Conservation (phyloP, 2,888 invertebrate genomes). For the Metopia argyrocephala region DNA sequence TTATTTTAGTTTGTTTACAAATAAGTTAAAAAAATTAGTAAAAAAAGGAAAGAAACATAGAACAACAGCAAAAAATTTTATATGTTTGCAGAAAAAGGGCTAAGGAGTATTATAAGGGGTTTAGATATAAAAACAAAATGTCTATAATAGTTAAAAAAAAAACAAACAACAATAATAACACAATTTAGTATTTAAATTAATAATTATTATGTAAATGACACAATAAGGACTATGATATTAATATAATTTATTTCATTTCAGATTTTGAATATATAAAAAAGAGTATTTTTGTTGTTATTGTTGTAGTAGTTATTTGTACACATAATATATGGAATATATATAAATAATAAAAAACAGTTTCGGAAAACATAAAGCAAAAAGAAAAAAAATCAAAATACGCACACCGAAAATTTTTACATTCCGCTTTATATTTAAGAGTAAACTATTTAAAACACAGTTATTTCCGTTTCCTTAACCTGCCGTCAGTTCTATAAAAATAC, state of each 20-base stretch:
- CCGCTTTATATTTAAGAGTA: too few relatives aligned
- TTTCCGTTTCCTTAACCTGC: too few relatives aligned
- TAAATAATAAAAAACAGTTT: background rate
- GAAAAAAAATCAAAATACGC: too few relatives aligned
- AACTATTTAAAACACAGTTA: too few relatives aligned
- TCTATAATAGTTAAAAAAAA: background rate
- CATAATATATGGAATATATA: background rate
- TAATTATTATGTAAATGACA: slow-evolving; percentile 47
- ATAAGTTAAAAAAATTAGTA: background rate
- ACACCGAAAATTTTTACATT: too few relatives aligned
- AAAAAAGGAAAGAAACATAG: background rate
- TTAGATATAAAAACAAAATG: background rate
- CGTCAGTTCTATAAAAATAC: too few relatives aligned
- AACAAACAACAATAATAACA: background rate
- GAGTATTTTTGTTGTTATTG: slow-evolving; percentile 3
- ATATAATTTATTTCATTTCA: background rate
- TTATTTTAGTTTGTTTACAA: background rate
- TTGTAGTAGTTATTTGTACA: slow-evolving; percentile 22
- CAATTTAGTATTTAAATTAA: slow-evolving; percentile 25
- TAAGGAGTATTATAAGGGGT: background rate
- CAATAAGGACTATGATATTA: slow-evolving; percentile 23
- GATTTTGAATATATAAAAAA: background rate
- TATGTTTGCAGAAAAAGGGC: background rate
- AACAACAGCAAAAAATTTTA: background rate
- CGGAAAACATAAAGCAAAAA: slow-evolving; percentile 3